Evolutionary conservation across 2,888 invertebrate genomes (phyloP), one percentile per base, ranked within the genome.

Genomic region (Schizaphis graminum): DNA sequence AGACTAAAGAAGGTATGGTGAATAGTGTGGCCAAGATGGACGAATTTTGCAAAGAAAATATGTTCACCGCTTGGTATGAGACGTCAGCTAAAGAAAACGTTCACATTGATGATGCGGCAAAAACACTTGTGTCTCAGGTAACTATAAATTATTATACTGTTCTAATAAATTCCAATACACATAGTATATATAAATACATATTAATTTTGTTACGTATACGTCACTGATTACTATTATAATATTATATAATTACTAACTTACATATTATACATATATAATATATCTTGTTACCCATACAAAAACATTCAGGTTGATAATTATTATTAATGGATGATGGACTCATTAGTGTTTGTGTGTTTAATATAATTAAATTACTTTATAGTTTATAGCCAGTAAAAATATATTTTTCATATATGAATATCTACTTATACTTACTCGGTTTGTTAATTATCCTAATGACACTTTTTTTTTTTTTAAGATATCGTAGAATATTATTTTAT

Each of bases 81-180:
- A 99, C 99, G 0, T 99, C 99, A 0, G 99, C 99, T 88, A 99
- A 99, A 96, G 99, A 99, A 95, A 98, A 99, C 95, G 97, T 98
- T 94, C 98, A 99, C 96, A 99, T 99, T 93, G 99, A 99, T 96
- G 99, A 99, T 96, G 98, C 99, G 86, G 98, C 99, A 10, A 97
- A 97, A 95, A 98, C 98, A 95, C 97, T 99, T 96, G 98, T 99
- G 47, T 56, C 95, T 10, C 94, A 94, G 93, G 95, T 95, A 94
- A 61, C 13, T 11, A 44, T 16, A 56, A 57, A 16, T 85, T 41
- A 85, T 41, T 41, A 85, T 41, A 53, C 21, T 53, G 21, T 53
- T 53, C 53, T 53, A 53, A 49, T 49, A 49, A 53, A 53, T 53
- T 16, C 53, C 16, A 67, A 13, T 53, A 53, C 21, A 4, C 53